These are phyloP conservation scores for Diprion similis DNA, from an alignment of 1,140 invertebrate species.

Conservation along the genomic window DNA sequence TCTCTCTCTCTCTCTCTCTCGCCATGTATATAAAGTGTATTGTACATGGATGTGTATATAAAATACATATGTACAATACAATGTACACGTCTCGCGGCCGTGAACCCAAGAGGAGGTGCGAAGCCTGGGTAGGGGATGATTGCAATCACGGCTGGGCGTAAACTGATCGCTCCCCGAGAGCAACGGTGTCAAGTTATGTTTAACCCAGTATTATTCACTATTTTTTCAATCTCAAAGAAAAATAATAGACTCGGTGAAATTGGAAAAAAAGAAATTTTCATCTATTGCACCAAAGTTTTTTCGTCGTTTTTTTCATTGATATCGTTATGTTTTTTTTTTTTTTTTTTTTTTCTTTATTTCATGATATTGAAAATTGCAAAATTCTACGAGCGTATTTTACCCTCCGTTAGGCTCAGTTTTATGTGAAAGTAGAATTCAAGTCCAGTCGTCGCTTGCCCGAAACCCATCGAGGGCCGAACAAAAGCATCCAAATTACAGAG, in stretches of 20 bases:
- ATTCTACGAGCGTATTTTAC: no score
- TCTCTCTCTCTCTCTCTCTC: neutral
- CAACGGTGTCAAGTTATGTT: neutral
- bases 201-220: neutral
- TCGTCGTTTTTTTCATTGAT: neutral
- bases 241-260: neutral
- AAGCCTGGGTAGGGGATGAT: conserved; percentile 21
- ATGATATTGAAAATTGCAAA: no score
- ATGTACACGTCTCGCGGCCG: conserved; percentile 31
- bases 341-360: neutral
- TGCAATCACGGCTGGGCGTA: conserved; percentile 26
- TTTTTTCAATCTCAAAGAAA: neutral
- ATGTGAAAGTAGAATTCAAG: no score
- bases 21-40: neutral
- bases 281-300: neutral
- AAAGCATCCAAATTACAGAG: no score
- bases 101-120: conserved; percentile 29
- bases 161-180: conserved; percentile 22
- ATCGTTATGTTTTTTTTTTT: neutral
- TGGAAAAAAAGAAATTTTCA: neutral
- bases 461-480: no score
- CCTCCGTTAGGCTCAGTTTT: no score
- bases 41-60: neutral
- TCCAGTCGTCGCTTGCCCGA: neutral
- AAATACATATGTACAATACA: no score